Evolutionary conservation across 2,113 vertebrate species (phyloP), one percentile per base, ranked within the genome.

Genomic region (Carassius carassius): DNA sequence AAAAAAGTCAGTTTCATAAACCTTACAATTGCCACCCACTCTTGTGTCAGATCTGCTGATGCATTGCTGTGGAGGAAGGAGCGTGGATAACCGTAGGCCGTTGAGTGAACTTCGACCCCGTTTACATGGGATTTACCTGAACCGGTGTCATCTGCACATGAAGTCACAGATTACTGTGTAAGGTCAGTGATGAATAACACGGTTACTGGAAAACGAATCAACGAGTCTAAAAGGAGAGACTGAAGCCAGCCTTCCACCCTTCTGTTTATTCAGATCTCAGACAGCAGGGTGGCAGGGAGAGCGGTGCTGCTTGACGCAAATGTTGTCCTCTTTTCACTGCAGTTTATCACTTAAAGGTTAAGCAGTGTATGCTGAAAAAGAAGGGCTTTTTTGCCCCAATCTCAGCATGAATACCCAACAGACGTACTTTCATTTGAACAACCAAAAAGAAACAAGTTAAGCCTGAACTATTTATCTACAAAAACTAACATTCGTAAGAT

Each of bases 41-140:
- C n/a, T 8, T 25, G 7, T 69, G 29, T 69, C 19, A 44, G 62
- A 82, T 21, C 41, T 82, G 37, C 72, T 79, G 58, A 74, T 76
- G 32, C 25, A 35, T 82, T 63, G 37, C 77, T 84, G 70, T 60
- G 70, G 29, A 47, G 29, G 47, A 81, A 41, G 51, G 81, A 63
- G 76, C 21, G 8, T 65, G 51, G 49, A 65, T 35, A 41, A 35
- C 79, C 49, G 83, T 44, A n/a, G 82, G 73, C n/a, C 9, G 74
- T n/a, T 2, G 16, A 72, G 74, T 86, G 62, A 87, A 89, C 83
- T 85, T 84, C 58, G 60, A 60, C 84, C 88, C 51, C 17, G 77
- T 85, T 87, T 83, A 76, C 79, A 83, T 79, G 76, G 23, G 75
- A 87, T 85, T 72, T 85, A 70, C 76, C 86, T 82, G 83, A 69